phyloP scores from a whole-genome alignment of 2,888 invertebrate genomes.

The Lepidochitona cinerea region DNA sequence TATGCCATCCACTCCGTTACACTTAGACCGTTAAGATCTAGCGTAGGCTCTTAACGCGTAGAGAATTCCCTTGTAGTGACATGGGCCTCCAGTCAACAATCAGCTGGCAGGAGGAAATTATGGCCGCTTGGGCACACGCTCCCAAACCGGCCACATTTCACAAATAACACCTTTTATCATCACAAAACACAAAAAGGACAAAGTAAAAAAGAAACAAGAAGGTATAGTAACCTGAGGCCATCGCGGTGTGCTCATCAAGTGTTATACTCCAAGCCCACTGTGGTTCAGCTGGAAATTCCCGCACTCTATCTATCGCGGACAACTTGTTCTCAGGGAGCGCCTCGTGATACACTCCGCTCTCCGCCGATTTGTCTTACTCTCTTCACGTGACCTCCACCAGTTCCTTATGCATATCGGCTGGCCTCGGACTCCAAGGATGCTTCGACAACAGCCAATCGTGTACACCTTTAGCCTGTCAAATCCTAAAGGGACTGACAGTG shows the following conservation, averaged over 20 bases:
- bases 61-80: background rate
- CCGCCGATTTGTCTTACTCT: slow-evolving; percentile 6
- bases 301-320: background rate
- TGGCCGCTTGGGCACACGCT: background rate
- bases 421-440: background rate
- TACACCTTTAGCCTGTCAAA: background rate
- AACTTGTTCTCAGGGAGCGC: background rate
- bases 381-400: background rate
- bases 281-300: slow-evolving; percentile 1
- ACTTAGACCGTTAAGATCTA: too few species aligned
- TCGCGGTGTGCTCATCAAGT: slow-evolving; percentile 3
- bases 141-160: background rate
- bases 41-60: too few species aligned
- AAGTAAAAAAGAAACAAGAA: background rate
- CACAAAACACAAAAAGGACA: background rate
- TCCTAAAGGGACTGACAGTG: background rate
- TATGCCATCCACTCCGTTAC: too few species aligned
- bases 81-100: background rate
- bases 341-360: background rate
- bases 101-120: background rate
- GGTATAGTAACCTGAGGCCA: slow-evolving; percentile 4
- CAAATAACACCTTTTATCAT: background rate
- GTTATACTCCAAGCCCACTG: background rate
- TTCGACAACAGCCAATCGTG: background rate
- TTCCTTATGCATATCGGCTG: background rate